Evolutionary conservation across 2,113 vertebrate genomes (phyloP), one percentile per base, ranked within the genome.

Genomic region (Neoarius graeffei): DNA sequence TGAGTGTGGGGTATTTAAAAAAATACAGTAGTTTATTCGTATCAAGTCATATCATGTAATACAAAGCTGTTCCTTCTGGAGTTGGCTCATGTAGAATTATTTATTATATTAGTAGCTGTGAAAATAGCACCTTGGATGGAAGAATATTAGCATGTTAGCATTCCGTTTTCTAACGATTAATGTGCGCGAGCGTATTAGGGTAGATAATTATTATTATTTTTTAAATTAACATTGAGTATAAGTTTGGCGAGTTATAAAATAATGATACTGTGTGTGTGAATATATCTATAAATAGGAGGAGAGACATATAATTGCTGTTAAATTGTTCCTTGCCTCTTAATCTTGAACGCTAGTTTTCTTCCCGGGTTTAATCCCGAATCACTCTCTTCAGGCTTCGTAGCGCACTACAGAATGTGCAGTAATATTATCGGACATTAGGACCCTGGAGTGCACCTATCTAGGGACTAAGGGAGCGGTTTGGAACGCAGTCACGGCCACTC

Each of bases 1-100:
- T 96, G 91, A 95, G 95, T 95, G 3, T 14, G 8, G 11, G 59
- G 7, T 42, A 4, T 42, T 35, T 25, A 7, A 60, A 62, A 14
- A 17, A 1, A 14, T n/a, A 17, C 3, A n/a, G 25, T 35, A 48
- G 10, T 79, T 80, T 27, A 56, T 81, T 81, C n/a, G 0, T 59
- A 20, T 30, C 17, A 0, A 13, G 23, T 54, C 11, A n/a, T n/a
- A n/a, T 50, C 50, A 27, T 15, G 25, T 56, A 56, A 25, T 77
- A 25, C 4, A 0, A 1, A 77, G 20, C 1, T 52, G 23, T 76
- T 50, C 17, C 42, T 76, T 11, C 9, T 11, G 20, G 14, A 62
- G 9, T 73, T 48, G 54, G 14, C 7, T 67, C 5, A 15, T n/a
- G 2, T 13, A 20, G 23, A 13, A 4, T 30, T 23, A 30, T 59